Conservation (phyloP, 2,888 invertebrate genomes). For the Plusia festucae region DNA sequence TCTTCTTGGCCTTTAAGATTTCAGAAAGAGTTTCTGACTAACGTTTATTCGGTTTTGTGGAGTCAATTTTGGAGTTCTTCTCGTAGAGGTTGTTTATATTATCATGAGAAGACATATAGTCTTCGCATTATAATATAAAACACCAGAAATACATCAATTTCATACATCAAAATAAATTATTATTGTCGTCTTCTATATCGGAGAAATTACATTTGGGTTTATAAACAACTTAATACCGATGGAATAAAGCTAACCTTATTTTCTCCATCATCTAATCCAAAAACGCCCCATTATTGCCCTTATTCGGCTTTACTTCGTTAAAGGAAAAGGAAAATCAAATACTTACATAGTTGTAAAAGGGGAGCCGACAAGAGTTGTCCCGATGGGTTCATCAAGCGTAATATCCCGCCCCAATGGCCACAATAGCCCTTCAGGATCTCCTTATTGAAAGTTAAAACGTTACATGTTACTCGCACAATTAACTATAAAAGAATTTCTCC, state of each 20-base stretch:
- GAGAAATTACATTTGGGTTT: too few relatives aligned
- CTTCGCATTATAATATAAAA: too few relatives aligned
- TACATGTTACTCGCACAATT: conserved; percentile 3
- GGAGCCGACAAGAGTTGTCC: not conserved
- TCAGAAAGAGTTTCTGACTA: not conserved
- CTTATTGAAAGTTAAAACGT: conserved; percentile 1
- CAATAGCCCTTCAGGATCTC: not conserved
- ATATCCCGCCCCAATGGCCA: conserved; percentile 5
- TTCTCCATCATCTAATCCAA: too few relatives aligned
- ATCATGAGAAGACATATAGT: too few relatives aligned
- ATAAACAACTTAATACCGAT: too few relatives aligned
- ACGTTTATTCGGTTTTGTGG: not conserved
- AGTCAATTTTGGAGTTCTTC: not conserved
- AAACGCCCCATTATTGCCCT: not conserved
- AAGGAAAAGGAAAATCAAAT: not conserved
- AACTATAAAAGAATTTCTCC: not conserved
- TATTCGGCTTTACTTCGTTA: too few relatives aligned
- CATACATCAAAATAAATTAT: too few relatives aligned
- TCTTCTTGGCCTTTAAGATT: not conserved
- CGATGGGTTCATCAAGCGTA: conserved; percentile 4
- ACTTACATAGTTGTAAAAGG: not conserved
- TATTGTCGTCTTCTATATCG: too few relatives aligned
- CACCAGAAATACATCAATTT: too few relatives aligned
- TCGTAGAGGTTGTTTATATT: too few relatives aligned
- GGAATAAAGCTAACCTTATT: too few relatives aligned